phyloP scores from a whole-genome alignment of 2,113 vertebrate genomes.

The Callaeas wilsoni region DNA sequence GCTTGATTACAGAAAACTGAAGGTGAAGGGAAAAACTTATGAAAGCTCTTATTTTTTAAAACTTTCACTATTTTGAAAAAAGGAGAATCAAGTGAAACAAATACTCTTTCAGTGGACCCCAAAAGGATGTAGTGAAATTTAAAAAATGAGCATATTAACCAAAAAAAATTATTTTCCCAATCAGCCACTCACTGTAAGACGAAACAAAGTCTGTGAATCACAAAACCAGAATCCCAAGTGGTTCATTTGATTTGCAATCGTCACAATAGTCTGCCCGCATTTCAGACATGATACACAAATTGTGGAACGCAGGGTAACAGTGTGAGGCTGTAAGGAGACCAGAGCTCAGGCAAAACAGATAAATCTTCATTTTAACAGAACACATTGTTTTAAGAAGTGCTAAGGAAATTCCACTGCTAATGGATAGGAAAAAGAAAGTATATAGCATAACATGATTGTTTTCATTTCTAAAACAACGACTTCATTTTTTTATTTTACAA shows the following conservation, averaged over 20 bases:
- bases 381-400: background rate
- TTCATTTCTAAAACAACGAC: background rate
- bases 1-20: background rate
- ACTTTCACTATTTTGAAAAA: background rate
- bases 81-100: background rate
- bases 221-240: constrained; percentile 34
- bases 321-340: background rate
- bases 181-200: background rate
- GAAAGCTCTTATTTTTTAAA: background rate
- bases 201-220: constrained; percentile 12
- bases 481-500: background rate
- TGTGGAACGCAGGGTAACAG: background rate
- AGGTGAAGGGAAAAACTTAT: background rate
- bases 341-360: constrained; percentile 5
- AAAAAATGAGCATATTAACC: background rate
- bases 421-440: background rate
- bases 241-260: background rate
- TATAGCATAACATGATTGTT: background rate
- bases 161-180: background rate
- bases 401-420: background rate
- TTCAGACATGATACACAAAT: constrained; percentile 17
- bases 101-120: background rate
- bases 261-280: constrained; percentile 9
- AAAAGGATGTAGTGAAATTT: background rate
- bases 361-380: background rate